These are phyloP conservation scores for Cheiracanthium punctorium DNA, from an alignment of 2,888 invertebrate genomes.

Conservation along the genomic window DNA sequence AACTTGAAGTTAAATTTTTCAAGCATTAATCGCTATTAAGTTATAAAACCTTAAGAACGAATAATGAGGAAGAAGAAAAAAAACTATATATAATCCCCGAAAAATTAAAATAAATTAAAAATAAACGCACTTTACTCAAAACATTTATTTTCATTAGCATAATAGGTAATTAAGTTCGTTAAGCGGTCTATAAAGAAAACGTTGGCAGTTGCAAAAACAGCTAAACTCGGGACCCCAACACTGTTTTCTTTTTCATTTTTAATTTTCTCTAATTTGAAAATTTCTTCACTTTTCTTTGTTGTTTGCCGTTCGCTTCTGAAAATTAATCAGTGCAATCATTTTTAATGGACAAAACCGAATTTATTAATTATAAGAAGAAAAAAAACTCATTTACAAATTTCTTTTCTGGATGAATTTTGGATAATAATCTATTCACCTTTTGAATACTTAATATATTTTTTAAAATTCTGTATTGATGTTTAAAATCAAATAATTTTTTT, in stretches of 20 bases:
- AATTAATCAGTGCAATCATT: neutral
- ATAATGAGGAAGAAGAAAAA: neutral
- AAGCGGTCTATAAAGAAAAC: neutral
- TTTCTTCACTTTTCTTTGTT: neutral
- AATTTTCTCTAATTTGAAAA: neutral
- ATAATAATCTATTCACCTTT: no score
- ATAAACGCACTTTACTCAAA: neutral
- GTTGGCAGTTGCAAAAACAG: neutral
- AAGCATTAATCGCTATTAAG: neutral
- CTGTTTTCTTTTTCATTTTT: neutral
- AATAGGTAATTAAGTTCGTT: conserved; percentile 9
- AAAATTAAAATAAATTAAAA: neutral
- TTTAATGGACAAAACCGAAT: neutral
- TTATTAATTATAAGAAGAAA: neutral
- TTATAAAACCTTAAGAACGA: neutral
- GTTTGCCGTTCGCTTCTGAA: no score
- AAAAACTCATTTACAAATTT: neutral
- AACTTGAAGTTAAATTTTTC: no score
- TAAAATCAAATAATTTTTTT: no score
- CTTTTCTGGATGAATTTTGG: neutral
- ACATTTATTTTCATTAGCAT: neutral
- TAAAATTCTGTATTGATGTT: no score
- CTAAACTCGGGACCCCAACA: neutral
- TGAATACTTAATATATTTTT: no score
- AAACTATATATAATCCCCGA: neutral